Conservation (phyloP, 2,888 invertebrate genomes). For the Dioctria linearis region DNA sequence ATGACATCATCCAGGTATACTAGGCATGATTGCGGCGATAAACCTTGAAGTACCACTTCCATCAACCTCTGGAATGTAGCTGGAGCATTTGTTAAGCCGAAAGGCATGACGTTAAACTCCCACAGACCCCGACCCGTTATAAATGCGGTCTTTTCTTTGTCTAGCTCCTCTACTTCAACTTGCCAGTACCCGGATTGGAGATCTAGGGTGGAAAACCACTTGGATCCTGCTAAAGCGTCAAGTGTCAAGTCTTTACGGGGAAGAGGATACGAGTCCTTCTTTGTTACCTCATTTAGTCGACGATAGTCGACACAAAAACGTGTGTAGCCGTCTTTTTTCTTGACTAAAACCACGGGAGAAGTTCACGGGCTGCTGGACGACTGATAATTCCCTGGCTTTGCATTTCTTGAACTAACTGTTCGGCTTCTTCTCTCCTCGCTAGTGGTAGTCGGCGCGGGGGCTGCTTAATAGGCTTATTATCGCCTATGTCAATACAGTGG, state of each 20-base stretch:
- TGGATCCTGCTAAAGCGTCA: neutral
- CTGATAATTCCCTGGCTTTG: neutral
- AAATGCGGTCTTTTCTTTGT: neutral
- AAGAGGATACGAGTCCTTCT: no score
- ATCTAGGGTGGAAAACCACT: neutral
- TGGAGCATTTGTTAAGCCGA: neutral
- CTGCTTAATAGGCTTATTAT: no score
- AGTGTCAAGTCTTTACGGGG: neutral
- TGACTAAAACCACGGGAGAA: neutral
- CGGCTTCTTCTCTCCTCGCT: no score
- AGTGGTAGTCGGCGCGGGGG: no score
- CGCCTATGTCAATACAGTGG: no score
- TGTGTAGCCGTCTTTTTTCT: no score
- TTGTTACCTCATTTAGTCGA: no score
- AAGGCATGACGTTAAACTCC: neutral
- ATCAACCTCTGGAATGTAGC: neutral
- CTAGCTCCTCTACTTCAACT: neutral
- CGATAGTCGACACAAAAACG: no score
- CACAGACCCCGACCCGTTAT: neutral
- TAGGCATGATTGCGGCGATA: neutral
- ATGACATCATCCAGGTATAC: neutral
- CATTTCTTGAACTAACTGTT: neutral
- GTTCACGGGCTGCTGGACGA: neutral
- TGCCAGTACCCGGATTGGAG: neutral
- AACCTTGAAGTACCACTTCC: neutral